Base-by-base conservation (phyloP, 2,797 vertebrate genomes). In the Thripadectes ignobilis region DNA sequence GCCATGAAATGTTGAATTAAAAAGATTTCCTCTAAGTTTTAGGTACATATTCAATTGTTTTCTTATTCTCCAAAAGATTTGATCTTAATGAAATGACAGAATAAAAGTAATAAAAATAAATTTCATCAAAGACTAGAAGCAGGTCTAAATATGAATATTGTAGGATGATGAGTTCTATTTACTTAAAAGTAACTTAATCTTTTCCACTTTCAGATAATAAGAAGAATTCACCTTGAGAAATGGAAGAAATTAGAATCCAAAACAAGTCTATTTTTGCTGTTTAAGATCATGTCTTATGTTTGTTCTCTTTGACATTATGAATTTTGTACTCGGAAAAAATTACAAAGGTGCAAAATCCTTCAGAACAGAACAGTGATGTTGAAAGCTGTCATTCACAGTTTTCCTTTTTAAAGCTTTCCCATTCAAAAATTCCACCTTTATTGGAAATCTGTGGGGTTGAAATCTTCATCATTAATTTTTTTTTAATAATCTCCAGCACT, bases 231-330 rank as follows among this genome's bases (percentile, higher is more conserved):
- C 9, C 17, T 62, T 94, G 39, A 83, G 32, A 87, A 82, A 13
- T 46, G 6, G 49, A 83, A 87, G 21, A 91, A 91, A 69, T 80
- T 57, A 46, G 10, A 94, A 88, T 85, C 89, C 34, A 45, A 91
- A 84, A 7, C 20, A 65, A 1, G 0, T 72, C 8, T 84, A 39
- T 79, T 83, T 93, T 46, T 92, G 41, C 41, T 48, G 45, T 74
- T 95, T 92, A 89, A 93, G 30, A 75, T 89, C 36, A 66, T 73
- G 43, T 45, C 76, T 92, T 91, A 73, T 55, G 43, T 74, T 88
- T 3, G 1, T 78, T 91, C 63, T 86, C 20, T 94, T 67, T 81
- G 46, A 81, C 3, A 0, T 65, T 80, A 73, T 36, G 48, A 89
- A 63, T 86, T 96, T 96, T 88, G 41, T 43, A 66, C 24, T 61